Base-by-base conservation (phyloP, 2,888 invertebrate species). In the Cephus spinipes region DNA sequence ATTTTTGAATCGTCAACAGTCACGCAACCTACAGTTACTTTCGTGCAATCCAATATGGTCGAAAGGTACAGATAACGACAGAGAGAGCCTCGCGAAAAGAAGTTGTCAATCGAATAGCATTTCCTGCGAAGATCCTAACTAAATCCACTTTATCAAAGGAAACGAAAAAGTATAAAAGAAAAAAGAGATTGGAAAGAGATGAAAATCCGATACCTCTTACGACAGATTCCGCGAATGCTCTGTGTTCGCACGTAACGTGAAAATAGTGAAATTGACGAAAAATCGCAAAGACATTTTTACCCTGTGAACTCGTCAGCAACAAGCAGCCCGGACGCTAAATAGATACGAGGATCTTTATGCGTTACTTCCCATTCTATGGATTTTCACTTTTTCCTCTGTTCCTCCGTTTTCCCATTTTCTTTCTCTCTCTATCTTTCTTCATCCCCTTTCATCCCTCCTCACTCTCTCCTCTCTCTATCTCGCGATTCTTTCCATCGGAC, bases 401-500 rank as follows among this genome's bases (percentile, higher is more conserved):
- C 15, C 1, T 23, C 15, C 1, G 23, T 15, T 15, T 23, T 15
- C 40, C 15, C 6, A 40, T 40, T 40, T 40, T 40, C 40, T 6
- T 6, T 40, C 40, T 40, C 40, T 40, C 40, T 40, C 1, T 2
- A 1, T 40, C 23, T 40, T 23, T 15, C 15, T 40, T 40, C 15
- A 4, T 40, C 15, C 15, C 40, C 4, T 40, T 4, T 40, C 15
- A 4, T 15, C 4, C 15, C 12, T 15, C 12, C 6, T 23, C 15
- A 75, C 68, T 71, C 55, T 69, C 73, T 40, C 40, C 6, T 6
- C 23, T 23, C 55, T 23, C 3, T 9, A 23, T 55, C 55, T 55
- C 55, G 2, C 55, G 2, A 55, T 23, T 55, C 40, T 73, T 76
- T 74, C 73, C 77, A 12, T 76, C 76, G n/a, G 79, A 77, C 55